Evolutionary conservation across 2,888 invertebrate genomes (phyloP).

Genomic region (Drosophila limbata): DNA sequence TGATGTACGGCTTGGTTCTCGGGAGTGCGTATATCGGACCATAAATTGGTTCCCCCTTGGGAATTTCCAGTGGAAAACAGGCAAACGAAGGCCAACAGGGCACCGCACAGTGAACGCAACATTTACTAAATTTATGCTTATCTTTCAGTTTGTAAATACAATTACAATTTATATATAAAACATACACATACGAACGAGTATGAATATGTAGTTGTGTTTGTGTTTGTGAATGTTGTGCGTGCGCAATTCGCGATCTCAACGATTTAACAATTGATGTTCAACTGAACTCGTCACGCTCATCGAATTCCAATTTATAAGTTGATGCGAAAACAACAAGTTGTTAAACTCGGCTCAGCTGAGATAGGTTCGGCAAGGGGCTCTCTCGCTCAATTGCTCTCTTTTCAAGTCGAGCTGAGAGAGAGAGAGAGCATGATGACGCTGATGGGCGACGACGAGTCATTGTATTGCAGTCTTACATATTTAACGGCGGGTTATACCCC

Average conservation of each 20-base stretch:
- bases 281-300: conserved; percentile 53
- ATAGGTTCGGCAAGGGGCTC: background rate
- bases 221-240: background rate
- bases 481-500: conserved; percentile 41
- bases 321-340: conserved; percentile 59
- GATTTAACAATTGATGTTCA: conserved; percentile 33
- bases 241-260: conserved; percentile 37
- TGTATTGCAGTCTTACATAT: conserved; percentile 15
- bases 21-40: conserved; percentile 42
- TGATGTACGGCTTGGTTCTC: conserved; percentile 29
- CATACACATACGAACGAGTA: conserved; percentile 6
- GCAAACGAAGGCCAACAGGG: conserved; percentile 52
- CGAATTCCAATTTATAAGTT: conserved; percentile 62
- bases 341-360: conserved; percentile 13
- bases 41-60: conserved; percentile 22
- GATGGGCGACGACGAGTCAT: conserved; percentile 4
- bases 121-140: conserved; percentile 58
- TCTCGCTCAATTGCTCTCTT: background rate
- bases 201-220: background rate
- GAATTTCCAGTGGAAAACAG: conserved; percentile 38
- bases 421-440: background rate
- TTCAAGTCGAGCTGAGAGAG: background rate
- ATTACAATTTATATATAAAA: conserved; percentile 21
- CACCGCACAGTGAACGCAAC: conserved; percentile 45
- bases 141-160: conserved; percentile 42